Percentiles rank a stretch among this genome's conserved stretches.
Evolutionary conservation across 2,888 invertebrate genomes (phyloP).

Genomic region (Diloba caeruleocephala): DNA sequence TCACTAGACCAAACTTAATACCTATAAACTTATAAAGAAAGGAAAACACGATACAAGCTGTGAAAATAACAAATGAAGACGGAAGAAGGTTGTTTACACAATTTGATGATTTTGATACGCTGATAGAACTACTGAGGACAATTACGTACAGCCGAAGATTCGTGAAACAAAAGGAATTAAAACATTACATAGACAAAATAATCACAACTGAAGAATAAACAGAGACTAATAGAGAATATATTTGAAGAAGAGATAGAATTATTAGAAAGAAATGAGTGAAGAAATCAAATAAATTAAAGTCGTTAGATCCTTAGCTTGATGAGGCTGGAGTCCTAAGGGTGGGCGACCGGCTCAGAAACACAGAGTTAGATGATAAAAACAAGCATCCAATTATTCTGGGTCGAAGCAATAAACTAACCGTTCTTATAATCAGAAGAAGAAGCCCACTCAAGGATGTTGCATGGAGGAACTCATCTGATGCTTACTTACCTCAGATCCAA

Average conservation of each 20-base stretch:
- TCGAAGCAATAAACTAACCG: not conserved
- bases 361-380: not conserved
- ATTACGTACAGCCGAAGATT: conserved; percentile 10
- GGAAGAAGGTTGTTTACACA: not conserved
- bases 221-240: not conserved
- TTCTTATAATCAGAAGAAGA: not conserved
- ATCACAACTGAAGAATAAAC: conserved; percentile 8
- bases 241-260: conserved; percentile 6
- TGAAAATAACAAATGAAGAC: not conserved
- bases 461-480: conserved; percentile 8
- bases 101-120: conserved; percentile 4
- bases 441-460: conserved; percentile 4
- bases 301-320: conserved; percentile 3
- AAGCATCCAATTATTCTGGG: conserved; percentile 3
- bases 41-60: not conserved
- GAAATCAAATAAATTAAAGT: not conserved
- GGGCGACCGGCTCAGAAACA: conserved; percentile 1
- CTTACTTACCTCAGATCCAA: conserved; percentile 1
- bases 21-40: conserved; percentile 4
- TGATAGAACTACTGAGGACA: conserved; percentile 4
- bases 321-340: not conserved
- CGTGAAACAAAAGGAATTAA: conserved; percentile 4
- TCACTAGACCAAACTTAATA: not conserved
- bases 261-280: conserved; percentile 2
- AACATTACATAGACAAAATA: not conserved